Evolutionary conservation across 2,113 vertebrate species (phyloP).

Genomic region (Hyperopisus bebe): DNA sequence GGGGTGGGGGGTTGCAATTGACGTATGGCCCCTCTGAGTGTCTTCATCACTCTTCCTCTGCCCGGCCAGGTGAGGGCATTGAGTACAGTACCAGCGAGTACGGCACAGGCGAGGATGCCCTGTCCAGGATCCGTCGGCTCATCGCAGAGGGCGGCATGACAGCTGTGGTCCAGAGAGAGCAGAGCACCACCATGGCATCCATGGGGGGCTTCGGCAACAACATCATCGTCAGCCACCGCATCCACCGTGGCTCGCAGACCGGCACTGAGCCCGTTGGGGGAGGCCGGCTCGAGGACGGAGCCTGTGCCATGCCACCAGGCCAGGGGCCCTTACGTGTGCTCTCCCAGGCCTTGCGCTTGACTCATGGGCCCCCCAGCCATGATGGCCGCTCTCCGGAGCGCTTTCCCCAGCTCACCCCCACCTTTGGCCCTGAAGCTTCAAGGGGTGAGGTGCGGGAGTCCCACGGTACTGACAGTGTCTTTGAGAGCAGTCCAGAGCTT

Average conservation of each 20-base stretch:
- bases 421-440: conserved; percentile 17
- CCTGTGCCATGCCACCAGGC: conserved; percentile 1
- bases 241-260: conserved; percentile 95
- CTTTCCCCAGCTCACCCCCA: conserved; percentile 1
- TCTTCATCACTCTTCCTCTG: background rate
- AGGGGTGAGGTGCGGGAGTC: conserved; percentile 14
- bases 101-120: conserved; percentile 73
- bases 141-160: conserved; percentile 97
- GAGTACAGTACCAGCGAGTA: conserved; percentile 63
- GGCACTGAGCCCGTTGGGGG: conserved; percentile 49
- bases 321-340: background rate
- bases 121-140: conserved; percentile 86
- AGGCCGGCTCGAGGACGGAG: background rate
- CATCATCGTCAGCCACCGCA: conserved; percentile 96
- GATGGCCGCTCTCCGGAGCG: conserved; percentile 13
- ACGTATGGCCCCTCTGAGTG: background rate
- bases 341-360: conserved; percentile 15
- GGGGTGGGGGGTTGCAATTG: background rate
- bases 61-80: conserved; percentile 62
- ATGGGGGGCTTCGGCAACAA: conserved; percentile 99
- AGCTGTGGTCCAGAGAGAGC: conserved; percentile 91
- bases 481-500: conserved; percentile 37
- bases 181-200: conserved; percentile 97
- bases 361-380: background rate
- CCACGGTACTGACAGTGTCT: conserved; percentile 45